Base-by-base conservation (phyloP, 1,140 invertebrate species). In the Apis dorsata region DNA sequence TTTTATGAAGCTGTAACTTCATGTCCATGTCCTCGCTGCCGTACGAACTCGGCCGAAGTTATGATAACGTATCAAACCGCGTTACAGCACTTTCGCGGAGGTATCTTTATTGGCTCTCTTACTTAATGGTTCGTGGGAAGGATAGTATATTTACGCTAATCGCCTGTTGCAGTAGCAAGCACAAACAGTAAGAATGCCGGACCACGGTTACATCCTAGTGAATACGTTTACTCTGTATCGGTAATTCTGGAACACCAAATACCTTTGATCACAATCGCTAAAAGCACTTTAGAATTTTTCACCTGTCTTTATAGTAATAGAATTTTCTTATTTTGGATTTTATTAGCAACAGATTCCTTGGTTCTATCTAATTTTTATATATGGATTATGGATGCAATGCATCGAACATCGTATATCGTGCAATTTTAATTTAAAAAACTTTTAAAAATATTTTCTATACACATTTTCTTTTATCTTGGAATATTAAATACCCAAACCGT, bases 41-140 rank as follows among this genome's bases (percentile, higher is more conserved):
- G 15, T 51, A 65, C 51, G 10, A 44, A 74, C 51, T 59, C 62
- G 10, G 2, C 13, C 34, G 15, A 44, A 75, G 49, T 66, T 75
- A 75, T 75, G 79, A 81, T 81, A 81, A 81, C 71, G 62, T 81
- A 81, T 81, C 79, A 72, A 4, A 34, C 11, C 28, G 62, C 71
- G 15, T 66, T 81, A 44, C 71, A 81, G 79, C 71, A 75, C 71
- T 81, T 66, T 75, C 62, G 62, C 71, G n/a, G 17, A 24, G 24
- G 63, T 81, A 81, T 81, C 79, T 81, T 81, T 81, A 81, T 81
- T 75, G 79, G 71, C 53, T 49, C 53, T 44, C 44, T 65, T 66
- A 66, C 79, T 81, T 81, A 81, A 81, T 81, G 79, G 79, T 15
- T 68, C 71, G 79, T 72, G 69, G 59, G 68, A 59, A 75, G 79